phyloP scores from a whole-genome alignment of 2,797 vertebrate genomes.

The Labeo calbasu region DNA sequence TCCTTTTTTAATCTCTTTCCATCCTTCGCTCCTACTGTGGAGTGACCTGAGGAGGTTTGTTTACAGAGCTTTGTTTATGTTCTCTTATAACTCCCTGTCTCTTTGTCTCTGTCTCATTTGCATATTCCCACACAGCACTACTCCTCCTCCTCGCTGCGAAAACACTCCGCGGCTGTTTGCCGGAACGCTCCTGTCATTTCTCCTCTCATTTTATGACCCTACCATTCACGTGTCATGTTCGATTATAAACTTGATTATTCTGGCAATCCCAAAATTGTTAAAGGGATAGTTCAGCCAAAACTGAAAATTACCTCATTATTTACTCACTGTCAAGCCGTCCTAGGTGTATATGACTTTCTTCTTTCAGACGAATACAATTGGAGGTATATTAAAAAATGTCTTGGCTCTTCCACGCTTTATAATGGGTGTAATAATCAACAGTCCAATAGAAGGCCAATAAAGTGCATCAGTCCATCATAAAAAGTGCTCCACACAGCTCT shows the following conservation, averaged over 20 bases:
- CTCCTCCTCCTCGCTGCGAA: slow-evolving; percentile 21
- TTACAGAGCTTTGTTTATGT: slow-evolving; percentile 58
- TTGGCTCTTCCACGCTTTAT: no score
- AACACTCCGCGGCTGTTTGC: slow-evolving; percentile 33
- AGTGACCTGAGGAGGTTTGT: slow-evolving; percentile 58
- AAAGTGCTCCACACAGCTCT: no score
- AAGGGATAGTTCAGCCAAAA: no score
- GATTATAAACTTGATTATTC: slow-evolving; percentile 39
- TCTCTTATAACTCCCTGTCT: slow-evolving; percentile 53
- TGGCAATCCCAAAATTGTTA: not conserved
- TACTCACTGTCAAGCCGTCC: no score
- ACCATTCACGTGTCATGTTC: slow-evolving; percentile 25
- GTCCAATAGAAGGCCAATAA: no score
- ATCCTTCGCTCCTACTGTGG: slow-evolving; percentile 2
- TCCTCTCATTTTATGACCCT: slow-evolving; percentile 47
- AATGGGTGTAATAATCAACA: no score
- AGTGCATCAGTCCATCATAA: no score
- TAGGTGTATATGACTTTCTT: no score
- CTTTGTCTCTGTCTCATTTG: slow-evolving; percentile 56
- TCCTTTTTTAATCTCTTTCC: slow-evolving; percentile 45
- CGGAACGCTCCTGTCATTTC: slow-evolving; percentile 43
- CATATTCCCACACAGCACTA: slow-evolving; percentile 57
- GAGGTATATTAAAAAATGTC: no score
- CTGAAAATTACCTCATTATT: no score
- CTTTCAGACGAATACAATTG: no score